Percentiles rank a stretch among this genome's conserved stretches.
Evolutionary conservation across 2,113 vertebrate genomes (phyloP).

Genomic region (Sander vitreus): DNA sequence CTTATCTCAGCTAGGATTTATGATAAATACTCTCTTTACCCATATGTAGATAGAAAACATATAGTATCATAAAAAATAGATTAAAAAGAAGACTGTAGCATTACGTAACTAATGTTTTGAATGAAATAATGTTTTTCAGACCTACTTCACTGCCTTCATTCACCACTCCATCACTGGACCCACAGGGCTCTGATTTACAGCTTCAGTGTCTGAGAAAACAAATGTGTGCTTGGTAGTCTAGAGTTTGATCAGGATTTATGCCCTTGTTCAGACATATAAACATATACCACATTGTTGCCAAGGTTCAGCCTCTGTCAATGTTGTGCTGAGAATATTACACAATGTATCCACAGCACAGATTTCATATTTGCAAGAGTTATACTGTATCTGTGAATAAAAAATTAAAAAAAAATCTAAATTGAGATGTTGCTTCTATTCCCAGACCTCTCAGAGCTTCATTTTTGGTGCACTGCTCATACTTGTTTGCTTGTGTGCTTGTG

Average conservation of each 20-base stretch:
- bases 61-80: background rate
- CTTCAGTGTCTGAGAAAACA: conserved; percentile 30
- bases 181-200: conserved; percentile 43
- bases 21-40: background rate
- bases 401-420: conserved; percentile 18
- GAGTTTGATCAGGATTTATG: conserved; percentile 56
- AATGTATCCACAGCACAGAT: background rate
- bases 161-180: conserved; percentile 16
- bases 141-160: conserved; percentile 18
- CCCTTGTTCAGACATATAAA: background rate
- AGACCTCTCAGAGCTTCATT: conserved; percentile 46
- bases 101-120: conserved; percentile 19
- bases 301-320: conserved; percentile 7
- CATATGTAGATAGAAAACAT: conserved; percentile 17
- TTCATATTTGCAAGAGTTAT: conserved; percentile 34
- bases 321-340: conserved; percentile 3
- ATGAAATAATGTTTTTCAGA: conserved; percentile 20
- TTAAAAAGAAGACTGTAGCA: background rate
- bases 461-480: conserved; percentile 61
- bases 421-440: conserved; percentile 24
- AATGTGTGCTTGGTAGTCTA: conserved; percentile 25
- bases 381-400: conserved; percentile 5
- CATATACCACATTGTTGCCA: background rate
- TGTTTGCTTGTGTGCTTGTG: conserved; percentile 50
- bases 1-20: conserved; percentile 27